Percentiles rank a stretch among this genome's conserved stretches.
Evolutionary conservation across 1,140 invertebrate genomes (phyloP).

Genomic region (Meloidogyne hapla): DNA sequence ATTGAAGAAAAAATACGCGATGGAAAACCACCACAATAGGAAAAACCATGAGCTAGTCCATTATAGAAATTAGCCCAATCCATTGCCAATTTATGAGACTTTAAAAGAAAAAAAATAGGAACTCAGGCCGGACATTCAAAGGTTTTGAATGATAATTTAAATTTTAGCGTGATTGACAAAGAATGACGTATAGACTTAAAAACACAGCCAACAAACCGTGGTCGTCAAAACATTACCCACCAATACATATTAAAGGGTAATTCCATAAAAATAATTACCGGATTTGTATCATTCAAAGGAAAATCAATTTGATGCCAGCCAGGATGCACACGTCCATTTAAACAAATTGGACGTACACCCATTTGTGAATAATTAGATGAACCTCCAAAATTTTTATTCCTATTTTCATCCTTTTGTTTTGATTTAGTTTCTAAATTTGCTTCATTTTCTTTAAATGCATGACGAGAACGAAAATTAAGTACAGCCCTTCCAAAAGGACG

Average conservation of each 20-base stretch:
- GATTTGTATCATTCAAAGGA: conserved; percentile 32
- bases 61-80: conserved; percentile 51
- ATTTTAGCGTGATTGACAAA: too few relatives aligned
- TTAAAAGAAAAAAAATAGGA: not conserved
- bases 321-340: conserved; percentile 44
- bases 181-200: too few relatives aligned
- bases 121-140: too few relatives aligned
- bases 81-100: conserved; percentile 44
- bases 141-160: too few relatives aligned
- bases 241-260: not conserved
- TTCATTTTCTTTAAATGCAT: conserved; percentile 1
- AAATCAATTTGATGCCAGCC: conserved; percentile 44
- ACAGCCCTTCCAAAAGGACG: conserved; percentile 43
- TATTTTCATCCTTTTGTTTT: not conserved
- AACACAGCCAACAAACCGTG: too few relatives aligned
- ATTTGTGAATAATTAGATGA: conserved; percentile 15
- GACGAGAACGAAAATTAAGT: conserved; percentile 36
- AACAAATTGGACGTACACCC: conserved; percentile 37
- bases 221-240: not conserved
- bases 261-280: not conserved
- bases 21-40: conserved; percentile 25
- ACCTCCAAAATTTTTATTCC: not conserved
- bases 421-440: not conserved
- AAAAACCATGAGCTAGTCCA: conserved; percentile 40
- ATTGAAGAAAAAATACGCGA: conserved; percentile 13